Conservation (phyloP, 2,797 vertebrate genomes). For the Acipenser transmontanus region DNA sequence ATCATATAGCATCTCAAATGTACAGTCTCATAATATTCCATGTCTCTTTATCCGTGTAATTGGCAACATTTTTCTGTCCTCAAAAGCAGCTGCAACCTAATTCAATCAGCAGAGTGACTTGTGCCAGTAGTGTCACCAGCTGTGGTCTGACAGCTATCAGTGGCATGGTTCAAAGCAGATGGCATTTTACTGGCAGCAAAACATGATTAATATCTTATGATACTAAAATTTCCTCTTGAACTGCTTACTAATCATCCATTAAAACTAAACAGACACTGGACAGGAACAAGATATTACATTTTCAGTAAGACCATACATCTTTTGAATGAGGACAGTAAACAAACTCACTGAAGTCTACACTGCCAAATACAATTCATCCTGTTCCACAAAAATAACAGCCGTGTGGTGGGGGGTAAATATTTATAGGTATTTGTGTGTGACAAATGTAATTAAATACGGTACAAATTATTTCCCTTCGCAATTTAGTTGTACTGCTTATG, state of each 20-base stretch:
- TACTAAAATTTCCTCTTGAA: too few relatives aligned
- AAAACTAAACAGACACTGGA: too few relatives aligned
- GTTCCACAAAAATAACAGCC: too few relatives aligned
- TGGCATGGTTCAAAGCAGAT: constrained; percentile 6
- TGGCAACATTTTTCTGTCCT: neutral
- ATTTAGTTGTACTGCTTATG: too few relatives aligned
- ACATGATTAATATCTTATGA: constrained; percentile 13
- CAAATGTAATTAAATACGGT: constrained; percentile 7
- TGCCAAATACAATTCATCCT: too few relatives aligned
- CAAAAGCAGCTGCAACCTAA: constrained; percentile 26
- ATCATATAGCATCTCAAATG: too few relatives aligned
- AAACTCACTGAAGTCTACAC: neutral
- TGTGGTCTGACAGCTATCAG: constrained; percentile 22
- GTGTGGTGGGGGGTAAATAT: constrained; percentile 29
- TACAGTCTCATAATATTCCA: too few relatives aligned
- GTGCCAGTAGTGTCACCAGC: constrained; percentile 20
- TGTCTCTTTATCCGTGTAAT: too few relatives aligned
- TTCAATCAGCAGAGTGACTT: constrained; percentile 21
- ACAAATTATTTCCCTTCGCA: too few relatives aligned
- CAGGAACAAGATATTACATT: constrained; percentile 16
- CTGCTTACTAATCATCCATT: too few relatives aligned
- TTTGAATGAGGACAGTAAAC: constrained; percentile 31
- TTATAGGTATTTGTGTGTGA: constrained; percentile 18
- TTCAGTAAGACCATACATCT: constrained; percentile 42
- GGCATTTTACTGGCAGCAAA: constrained; percentile 5